Base-by-base conservation (phyloP, 1,140 invertebrate species). In the Zaprionus camerounensis region DNA sequence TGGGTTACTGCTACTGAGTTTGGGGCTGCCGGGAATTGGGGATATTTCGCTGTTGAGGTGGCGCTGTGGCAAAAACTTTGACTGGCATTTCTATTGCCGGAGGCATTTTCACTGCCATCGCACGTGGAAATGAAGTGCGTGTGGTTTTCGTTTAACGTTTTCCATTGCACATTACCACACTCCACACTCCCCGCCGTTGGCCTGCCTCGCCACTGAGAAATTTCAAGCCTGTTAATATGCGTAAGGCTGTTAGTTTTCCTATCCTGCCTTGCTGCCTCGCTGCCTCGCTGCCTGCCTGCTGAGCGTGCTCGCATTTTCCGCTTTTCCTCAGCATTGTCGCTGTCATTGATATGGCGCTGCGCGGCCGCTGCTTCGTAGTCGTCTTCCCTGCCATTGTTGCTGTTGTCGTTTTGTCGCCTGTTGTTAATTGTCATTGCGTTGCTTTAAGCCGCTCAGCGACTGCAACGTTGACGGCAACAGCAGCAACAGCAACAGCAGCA, bases 351-450 rank as follows among this genome's bases (percentile, higher is more conserved):
- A 83, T 80, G 77, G 77, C 76, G 58, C 77, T 62, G 49, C 15
- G 24, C 31, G 20, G 46, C 64, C 55, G 31, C 58, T 46, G 31
- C 53, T 15, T 22, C 57, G 22, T 26, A 12, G 31, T 58, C 76
- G 57, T 66, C 58, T 78, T 61, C 58, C 12, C 53, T 69, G 2
- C n/a, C 15, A 41, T 28, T 15, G 53, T 31, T 20, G 13, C 24
- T 24, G 58, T 63, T 68, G 68, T 77, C 73, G 82, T 77, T 85
- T 86, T 73, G 79, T 73, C 82, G 83, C 80, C 82, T 86, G 82
- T 87, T 82, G 80, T 87, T 87, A 87, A 88, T 88, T 87, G 84
- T 83, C 83, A 87, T 87, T 87, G 83, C 83, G 70, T 78, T 74
- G 84, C 84, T 83, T 83, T 87, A 88, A 87, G 83, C 83, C 74